Evolutionary conservation across 1,140 invertebrate species (phyloP).

Genomic region (Babylonia areolata): DNA sequence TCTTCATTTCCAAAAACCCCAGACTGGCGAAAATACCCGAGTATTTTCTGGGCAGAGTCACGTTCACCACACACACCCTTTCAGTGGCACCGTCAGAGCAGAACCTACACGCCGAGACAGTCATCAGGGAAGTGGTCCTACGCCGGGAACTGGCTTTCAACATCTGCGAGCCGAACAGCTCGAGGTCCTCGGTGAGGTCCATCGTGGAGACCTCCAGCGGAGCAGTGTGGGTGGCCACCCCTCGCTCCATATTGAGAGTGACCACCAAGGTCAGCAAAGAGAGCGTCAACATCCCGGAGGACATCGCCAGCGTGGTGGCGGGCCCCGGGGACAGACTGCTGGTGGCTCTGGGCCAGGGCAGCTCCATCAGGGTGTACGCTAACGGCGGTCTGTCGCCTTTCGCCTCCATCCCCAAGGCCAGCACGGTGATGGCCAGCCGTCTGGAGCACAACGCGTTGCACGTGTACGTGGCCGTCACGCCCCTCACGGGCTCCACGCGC

Average conservation of each 20-base stretch:
- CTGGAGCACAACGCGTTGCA: neutral
- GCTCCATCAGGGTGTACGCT: constrained; percentile 27
- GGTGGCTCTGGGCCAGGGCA: constrained; percentile 32
- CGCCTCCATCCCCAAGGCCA: neutral
- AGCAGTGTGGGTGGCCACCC: constrained; percentile 36
- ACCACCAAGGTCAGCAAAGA: neutral
- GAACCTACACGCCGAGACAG: too few relatives aligned
- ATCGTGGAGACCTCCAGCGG: constrained; percentile 32
- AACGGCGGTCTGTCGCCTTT: neutral
- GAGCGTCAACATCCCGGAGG: constrained; percentile 28
- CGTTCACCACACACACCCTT: neutral
- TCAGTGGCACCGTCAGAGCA: neutral
- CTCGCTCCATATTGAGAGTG: constrained; percentile 30
- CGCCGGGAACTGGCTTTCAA: constrained; percentile 38
- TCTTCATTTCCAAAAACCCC: constrained; percentile 33
- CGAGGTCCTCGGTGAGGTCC: constrained; percentile 22
- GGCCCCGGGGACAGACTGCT: constrained; percentile 38
- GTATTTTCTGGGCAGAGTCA: constrained; percentile 29
- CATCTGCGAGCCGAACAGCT: constrained; percentile 37
- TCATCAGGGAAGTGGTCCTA: constrained; percentile 17
- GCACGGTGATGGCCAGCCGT: neutral
- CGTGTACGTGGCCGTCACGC: neutral
- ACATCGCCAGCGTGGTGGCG: constrained; percentile 22
- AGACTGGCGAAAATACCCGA: constrained; percentile 14
- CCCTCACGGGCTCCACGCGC: neutral